Percentiles rank a stretch among this genome's conserved stretches.
Conservation (phyloP, 2,113 vertebrate genomes). For the Menura novaehollandiae region DNA sequence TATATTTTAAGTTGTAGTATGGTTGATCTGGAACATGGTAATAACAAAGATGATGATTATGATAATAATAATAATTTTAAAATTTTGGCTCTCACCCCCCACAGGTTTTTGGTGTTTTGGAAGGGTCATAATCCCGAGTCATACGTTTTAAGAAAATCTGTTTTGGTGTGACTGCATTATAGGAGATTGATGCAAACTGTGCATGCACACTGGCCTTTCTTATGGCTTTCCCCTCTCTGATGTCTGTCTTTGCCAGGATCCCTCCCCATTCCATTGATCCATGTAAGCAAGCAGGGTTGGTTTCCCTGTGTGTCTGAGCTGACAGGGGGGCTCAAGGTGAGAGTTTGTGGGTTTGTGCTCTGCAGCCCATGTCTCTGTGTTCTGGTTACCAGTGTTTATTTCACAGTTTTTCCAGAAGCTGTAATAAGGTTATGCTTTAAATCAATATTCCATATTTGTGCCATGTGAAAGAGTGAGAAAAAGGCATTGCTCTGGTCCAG, state of each 20-base stretch:
- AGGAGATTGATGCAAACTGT: slow-evolving; percentile 7
- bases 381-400: neutral
- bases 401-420: neutral
- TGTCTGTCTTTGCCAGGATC: neutral
- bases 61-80: neutral
- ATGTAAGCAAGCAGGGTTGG: neutral
- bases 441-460: neutral
- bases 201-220: neutral
- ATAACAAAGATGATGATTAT: neutral
- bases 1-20: neutral
- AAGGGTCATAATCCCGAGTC: neutral
- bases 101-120: neutral
- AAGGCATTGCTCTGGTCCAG: neutral
- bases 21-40: neutral
- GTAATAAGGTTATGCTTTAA: neutral
- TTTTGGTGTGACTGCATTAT: neutral
- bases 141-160: slow-evolving; percentile 1
- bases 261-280: neutral
- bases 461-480: neutral
- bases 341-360: neutral
- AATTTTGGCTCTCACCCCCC: neutral
- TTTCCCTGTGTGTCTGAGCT: neutral
- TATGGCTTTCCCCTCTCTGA: slow-evolving; percentile 1
- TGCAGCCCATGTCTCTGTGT: neutral
- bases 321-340: neutral